A percentile compares a stretch with the other conserved stretches of the same genome.
Evolutionary conservation across 1,140 invertebrate species (phyloP).

Genomic region (Drosophila parabipectinata): DNA sequence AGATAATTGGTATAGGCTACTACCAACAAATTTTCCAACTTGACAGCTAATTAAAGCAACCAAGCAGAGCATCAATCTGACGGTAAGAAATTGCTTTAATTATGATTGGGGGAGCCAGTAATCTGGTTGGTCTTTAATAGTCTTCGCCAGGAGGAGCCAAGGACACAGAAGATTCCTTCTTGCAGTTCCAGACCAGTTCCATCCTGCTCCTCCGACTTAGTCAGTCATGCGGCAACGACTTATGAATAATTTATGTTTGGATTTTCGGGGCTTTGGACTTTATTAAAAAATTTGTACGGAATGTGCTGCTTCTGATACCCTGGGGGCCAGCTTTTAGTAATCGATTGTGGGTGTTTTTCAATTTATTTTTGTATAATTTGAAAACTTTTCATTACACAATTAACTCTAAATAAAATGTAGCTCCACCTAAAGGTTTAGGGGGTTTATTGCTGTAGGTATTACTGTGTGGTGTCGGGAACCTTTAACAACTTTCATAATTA

Average conservation of each 20-base stretch:
- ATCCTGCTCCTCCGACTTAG: constrained; percentile 3
- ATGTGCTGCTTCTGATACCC: not conserved
- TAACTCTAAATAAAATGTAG: too few relatives aligned
- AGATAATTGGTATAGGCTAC: constrained; percentile 25
- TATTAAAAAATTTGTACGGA: constrained; percentile 38
- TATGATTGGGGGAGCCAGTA: constrained; percentile 7
- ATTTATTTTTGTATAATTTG: not conserved
- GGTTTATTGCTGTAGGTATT: not conserved
- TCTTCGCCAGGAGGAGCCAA: constrained; percentile 14
- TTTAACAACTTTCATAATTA: constrained; percentile 5
- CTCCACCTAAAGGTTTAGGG: not conserved
- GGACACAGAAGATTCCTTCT: constrained; percentile 2
- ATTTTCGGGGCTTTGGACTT: constrained; percentile 33
- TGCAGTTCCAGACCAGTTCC: not conserved
- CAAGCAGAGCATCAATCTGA: constrained; percentile 14
- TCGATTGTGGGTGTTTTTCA: constrained; percentile 6
- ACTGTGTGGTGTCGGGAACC: not conserved
- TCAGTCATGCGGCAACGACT: constrained; percentile 29
- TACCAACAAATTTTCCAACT: constrained; percentile 14
- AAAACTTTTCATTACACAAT: not conserved
- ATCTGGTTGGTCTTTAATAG: constrained; percentile 9
- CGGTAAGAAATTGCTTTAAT: constrained; percentile 29
- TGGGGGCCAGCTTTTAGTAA: constrained; percentile 2
- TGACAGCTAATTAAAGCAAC: constrained; percentile 29
- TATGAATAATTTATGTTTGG: constrained; percentile 60